Conservation (phyloP, 2,113 vertebrate species). For the Campylomormyrus numenius region DNA sequence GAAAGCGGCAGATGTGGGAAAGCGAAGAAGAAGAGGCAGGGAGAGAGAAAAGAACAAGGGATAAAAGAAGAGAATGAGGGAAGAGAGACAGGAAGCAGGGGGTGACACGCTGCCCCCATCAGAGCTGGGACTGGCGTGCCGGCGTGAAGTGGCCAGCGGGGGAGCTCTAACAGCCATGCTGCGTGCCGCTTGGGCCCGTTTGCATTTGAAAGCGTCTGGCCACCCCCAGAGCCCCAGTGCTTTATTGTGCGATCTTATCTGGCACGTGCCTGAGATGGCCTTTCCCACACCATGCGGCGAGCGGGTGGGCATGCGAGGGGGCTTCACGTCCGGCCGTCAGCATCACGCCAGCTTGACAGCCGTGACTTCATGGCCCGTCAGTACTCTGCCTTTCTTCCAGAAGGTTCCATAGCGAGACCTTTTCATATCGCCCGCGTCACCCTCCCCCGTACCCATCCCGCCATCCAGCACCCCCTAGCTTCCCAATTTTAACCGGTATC, state of each 20-base stretch:
- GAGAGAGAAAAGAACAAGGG: conserved; percentile 15
- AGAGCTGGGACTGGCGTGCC: conserved; percentile 23
- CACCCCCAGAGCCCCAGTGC: conserved; percentile 45
- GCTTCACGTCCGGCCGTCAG: conserved; percentile 60
- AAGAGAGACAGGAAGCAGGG: conserved; percentile 24
- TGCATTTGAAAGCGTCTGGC: conserved; percentile 66
- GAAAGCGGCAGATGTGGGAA: not conserved
- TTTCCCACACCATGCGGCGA: conserved; percentile 77
- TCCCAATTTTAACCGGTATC: conserved; percentile 72
- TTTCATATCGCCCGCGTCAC: conserved; percentile 54
- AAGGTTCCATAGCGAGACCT: conserved; percentile 53
- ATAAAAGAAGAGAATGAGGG: conserved; percentile 2
- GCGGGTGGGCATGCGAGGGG: conserved; percentile 51
- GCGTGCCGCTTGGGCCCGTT: conserved; percentile 64
- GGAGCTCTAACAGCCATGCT: conserved; percentile 31
- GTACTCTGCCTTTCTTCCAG: conserved; percentile 60
- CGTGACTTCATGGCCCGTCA: conserved; percentile 71
- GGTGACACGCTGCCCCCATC: conserved; percentile 38
- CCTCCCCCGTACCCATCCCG: conserved; percentile 28
- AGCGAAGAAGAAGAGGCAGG: not conserved
- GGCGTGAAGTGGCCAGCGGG: conserved; percentile 26
- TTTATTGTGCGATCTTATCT: conserved; percentile 66
- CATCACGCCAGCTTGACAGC: conserved; percentile 70
- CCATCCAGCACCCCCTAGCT: conserved; percentile 44
- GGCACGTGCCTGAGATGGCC: conserved; percentile 72